Evolutionary conservation across 2,888 invertebrate species (phyloP), one percentile per base, ranked within the genome.

Genomic region (Hirtodrosophila cameraria): DNA sequence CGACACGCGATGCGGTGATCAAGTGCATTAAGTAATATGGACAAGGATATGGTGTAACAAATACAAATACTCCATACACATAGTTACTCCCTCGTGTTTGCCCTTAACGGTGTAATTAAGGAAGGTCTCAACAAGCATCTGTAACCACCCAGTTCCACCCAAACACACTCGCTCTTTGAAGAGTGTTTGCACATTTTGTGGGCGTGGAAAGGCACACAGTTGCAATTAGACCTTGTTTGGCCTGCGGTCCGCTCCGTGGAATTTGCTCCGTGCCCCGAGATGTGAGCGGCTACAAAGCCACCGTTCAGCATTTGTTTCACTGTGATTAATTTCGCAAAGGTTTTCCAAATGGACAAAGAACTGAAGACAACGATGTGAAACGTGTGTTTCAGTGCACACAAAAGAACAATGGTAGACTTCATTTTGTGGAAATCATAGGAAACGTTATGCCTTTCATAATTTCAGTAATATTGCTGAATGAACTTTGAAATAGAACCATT

Each of bases 201-300:
- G 86, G 86, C 71, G 71, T 68, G 62, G 45, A 58, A 12, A 16
- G 46, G 57, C 69, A 49, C 59, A 72, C 42, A 65, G 55, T 30
- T 65, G 73, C 86, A 80, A 86, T 86, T 80, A 76, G 84, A 65
- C 72, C 53, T 68, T 63, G 84, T 80, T 82, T 65, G 68, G 57
- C 49, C 36, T 57, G 48, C 27, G 45, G 62, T 52, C 6, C 39
- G 18, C 35, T 42, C 69, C 31, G 38, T 43, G 53, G 42, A 18
- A 49, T 52, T 46, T 35, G 38, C 39, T 43, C 23, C 36, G 31
- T 67, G 49, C 30, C 7, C 36, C 39, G 53, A 65, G 72, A 54
- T 64, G 53, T 23, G 23, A 36, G 31, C 16, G 45, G 35, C 48
- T 50, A 20, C 28, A n/a, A 42, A 30, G 52, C 50, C 42, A 43